Conservation (phyloP, 2,888 invertebrate species). For the Noctua pronuba region DNA sequence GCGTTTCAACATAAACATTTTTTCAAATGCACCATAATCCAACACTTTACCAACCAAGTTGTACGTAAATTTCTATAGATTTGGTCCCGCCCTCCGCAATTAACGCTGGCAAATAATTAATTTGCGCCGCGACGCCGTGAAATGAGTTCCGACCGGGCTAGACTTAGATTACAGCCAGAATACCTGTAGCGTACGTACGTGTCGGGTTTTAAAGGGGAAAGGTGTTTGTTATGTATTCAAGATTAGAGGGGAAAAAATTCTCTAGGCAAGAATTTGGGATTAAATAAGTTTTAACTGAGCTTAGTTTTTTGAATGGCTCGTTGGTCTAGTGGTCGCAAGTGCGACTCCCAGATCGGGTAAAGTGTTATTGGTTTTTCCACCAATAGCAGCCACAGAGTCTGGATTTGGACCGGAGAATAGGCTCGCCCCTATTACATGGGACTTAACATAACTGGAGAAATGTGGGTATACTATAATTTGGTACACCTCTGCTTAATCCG, state of each 20-base stretch:
- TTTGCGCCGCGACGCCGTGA: constrained; percentile 64
- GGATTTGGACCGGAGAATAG: too few species aligned
- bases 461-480: too few species aligned
- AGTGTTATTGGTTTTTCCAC: too few species aligned
- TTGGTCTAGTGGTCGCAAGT: too few species aligned
- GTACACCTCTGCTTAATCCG: too few species aligned
- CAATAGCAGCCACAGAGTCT: too few species aligned
- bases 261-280: neutral
- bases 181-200: constrained; percentile 35
- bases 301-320: neutral
- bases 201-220: neutral
- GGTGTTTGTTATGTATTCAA: neutral
- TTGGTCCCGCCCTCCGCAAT: constrained; percentile 56
- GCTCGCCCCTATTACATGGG: too few species aligned
- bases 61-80: constrained; percentile 48
- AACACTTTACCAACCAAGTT: constrained; percentile 10
- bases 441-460: too few species aligned
- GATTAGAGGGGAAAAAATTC: neutral
- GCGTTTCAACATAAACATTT: neutral
- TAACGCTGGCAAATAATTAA: constrained; percentile 68
- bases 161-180: constrained; percentile 54
- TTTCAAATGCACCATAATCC: neutral
- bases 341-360: too few species aligned
- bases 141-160: constrained; percentile 67
- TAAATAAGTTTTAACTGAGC: neutral